Evolutionary conservation across 1,140 invertebrate species (phyloP).

Genomic region (Heliconius congener): DNA sequence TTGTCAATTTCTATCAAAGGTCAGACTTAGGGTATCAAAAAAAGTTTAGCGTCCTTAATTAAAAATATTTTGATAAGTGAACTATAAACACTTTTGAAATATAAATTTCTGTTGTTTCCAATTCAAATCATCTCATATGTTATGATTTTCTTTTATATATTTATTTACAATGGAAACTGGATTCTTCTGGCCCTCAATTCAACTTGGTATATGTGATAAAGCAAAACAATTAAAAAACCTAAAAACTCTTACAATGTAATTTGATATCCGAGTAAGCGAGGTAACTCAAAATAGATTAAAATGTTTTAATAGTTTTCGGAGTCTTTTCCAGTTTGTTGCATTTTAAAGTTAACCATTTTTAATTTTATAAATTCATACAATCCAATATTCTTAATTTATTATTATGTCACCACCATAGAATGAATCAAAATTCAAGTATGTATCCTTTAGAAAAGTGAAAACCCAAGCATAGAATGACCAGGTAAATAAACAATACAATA

Average conservation of each 20-base stretch:
- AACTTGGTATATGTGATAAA: too few species aligned
- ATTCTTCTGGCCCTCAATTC: too few species aligned
- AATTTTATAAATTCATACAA: too few species aligned
- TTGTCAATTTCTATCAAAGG: constrained; percentile 5
- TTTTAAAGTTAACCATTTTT: too few species aligned
- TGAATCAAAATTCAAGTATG: not conserved
- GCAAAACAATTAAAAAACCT: too few species aligned
- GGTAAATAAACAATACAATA: not conserved
- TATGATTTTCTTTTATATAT: not conserved
- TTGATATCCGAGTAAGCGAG: too few species aligned
- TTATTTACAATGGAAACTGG: not conserved
- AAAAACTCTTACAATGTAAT: too few species aligned
- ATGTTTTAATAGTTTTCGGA: too few species aligned
- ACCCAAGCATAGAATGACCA: not conserved
- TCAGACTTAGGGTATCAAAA: not conserved
- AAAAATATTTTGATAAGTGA: not conserved
- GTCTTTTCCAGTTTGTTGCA: too few species aligned
- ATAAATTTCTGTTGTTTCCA: not conserved
- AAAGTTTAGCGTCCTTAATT: not conserved
- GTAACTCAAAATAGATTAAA: too few species aligned
- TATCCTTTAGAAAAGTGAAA: not conserved
- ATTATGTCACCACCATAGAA: not conserved
- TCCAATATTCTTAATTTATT: too few species aligned
- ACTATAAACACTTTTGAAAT: not conserved
- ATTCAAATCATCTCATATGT: not conserved